Evolutionary conservation across 2,888 invertebrate genomes (phyloP).

Genomic region (Spisula solida): DNA sequence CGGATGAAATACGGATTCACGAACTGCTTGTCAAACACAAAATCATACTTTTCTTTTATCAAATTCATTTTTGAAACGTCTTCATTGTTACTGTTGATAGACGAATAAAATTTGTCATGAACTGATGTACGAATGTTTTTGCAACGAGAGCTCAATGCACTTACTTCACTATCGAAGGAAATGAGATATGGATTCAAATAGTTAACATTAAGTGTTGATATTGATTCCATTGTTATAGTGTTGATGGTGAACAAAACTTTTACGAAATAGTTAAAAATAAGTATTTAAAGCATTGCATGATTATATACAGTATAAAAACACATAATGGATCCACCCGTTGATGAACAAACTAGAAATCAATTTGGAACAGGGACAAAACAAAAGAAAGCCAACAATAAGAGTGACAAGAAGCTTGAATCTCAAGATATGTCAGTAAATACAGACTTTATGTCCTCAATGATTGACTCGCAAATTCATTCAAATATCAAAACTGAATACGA

Average conservation of each 20-base stretch:
- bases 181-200: constrained; percentile 29
- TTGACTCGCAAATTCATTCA: too few relatives aligned
- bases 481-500: neutral
- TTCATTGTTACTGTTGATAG: constrained; percentile 8
- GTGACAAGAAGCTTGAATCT: too few relatives aligned
- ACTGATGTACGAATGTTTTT: neutral
- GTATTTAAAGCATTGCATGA: neutral
- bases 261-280: neutral
- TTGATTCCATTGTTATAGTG: neutral
- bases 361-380: neutral
- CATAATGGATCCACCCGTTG: neutral
- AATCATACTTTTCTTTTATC: constrained; percentile 30
- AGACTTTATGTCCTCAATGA: too few relatives aligned
- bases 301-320: neutral
- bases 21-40: constrained; percentile 34
- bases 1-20: constrained; percentile 31
- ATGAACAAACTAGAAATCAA: neutral
- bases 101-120: constrained; percentile 38
- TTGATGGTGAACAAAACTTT: neutral
- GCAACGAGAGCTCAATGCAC: neutral
- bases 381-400: neutral
- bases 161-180: constrained; percentile 12
- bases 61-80: neutral
- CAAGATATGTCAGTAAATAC: too few relatives aligned
- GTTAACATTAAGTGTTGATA: neutral